A percentile compares a stretch with the other conserved stretches of the same genome.
phyloP scores from a whole-genome alignment of 2,888 invertebrate species.

The Hemicrepidius hirtus region DNA sequence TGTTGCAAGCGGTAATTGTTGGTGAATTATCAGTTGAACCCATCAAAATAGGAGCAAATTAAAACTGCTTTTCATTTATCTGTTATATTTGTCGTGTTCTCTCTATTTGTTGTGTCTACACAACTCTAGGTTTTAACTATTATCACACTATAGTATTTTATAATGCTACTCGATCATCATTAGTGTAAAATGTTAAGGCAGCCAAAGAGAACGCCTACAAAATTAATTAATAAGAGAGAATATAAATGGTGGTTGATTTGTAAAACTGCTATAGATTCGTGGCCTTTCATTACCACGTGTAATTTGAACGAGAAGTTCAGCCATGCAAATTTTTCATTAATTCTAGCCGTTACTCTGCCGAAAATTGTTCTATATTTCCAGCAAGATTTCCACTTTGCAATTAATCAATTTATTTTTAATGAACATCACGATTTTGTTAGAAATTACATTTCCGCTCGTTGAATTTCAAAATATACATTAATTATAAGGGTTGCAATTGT shows the following conservation, averaged over 20 bases:
- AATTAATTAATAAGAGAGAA: slow-evolving; percentile 17
- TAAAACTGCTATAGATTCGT: slow-evolving; percentile 22
- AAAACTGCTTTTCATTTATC: too few species aligned
- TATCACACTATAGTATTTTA: too few species aligned
- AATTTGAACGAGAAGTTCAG: slow-evolving; percentile 17
- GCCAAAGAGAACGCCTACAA: neutral
- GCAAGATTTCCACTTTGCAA: neutral
- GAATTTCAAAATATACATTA: too few species aligned
- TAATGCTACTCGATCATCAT: neutral
- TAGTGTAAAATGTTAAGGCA: neutral
- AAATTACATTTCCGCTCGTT: too few species aligned
- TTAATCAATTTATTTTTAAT: slow-evolving; percentile 11
- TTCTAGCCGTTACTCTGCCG: neutral
- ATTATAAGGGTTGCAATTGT: too few species aligned
- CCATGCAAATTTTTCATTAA: slow-evolving; percentile 27
- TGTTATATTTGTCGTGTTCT: too few species aligned
- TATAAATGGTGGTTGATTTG: slow-evolving; percentile 21
- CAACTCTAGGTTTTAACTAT: too few species aligned
- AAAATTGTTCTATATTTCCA: neutral
- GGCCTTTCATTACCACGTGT: slow-evolving; percentile 5
- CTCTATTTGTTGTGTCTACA: too few species aligned
- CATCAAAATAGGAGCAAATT: too few species aligned
- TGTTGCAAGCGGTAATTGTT: too few species aligned
- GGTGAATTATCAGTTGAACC: too few species aligned
- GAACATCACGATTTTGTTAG: neutral